Base-by-base conservation (phyloP, 1,140 invertebrate species). In the Drosophila sulfurigaster region DNA sequence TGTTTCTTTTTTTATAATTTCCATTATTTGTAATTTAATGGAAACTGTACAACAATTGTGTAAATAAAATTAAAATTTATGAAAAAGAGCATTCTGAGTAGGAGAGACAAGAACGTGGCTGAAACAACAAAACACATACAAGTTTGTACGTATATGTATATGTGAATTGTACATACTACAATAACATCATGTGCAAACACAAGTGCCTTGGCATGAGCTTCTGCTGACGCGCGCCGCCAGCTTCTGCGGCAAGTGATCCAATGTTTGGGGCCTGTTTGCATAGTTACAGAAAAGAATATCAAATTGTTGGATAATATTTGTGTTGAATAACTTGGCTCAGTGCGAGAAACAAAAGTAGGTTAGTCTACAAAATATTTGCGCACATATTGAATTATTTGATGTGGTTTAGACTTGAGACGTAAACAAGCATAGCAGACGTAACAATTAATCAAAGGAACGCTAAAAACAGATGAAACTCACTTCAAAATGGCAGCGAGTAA, bases 1-100 rank as follows among this genome's bases (percentile, higher is more conserved):
- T 82, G 74, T 80, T 75, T 82, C 62, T 63, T 63, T 71, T 52
- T 70, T 38, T 38, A 38, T 38, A 10, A 38, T 38, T 81, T 57
- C 59, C 76, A 74, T 82, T 87, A 79, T 88, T 85, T 89, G 70
- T 89, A 89, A 89, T 89, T 89, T 88, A 75, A 88, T 89, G 78
- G 62, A 89, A 85, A 85, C 86, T 85, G 85, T 88, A 81, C 85
- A 72, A 63, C 83, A 88, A 81, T 81, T 88, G 85, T 89, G 71
- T 81, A 89, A 89, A 88, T 88, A 89, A 79, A 81, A 85, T 88
- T 77, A 80, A 88, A 78, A 70, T 74, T 52, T 71, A 63, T 70
- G 45, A 64, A 70, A 63, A 45, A 41, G 46, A 15, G 30, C 35
- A 65, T 51, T 60, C 69, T 41, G 51, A 35, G 51, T 15, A 10